Percentiles rank a stretch among this genome's conserved stretches.
phyloP scores from a whole-genome alignment of 2,113 vertebrate genomes.

The Panthera uncia region DNA sequence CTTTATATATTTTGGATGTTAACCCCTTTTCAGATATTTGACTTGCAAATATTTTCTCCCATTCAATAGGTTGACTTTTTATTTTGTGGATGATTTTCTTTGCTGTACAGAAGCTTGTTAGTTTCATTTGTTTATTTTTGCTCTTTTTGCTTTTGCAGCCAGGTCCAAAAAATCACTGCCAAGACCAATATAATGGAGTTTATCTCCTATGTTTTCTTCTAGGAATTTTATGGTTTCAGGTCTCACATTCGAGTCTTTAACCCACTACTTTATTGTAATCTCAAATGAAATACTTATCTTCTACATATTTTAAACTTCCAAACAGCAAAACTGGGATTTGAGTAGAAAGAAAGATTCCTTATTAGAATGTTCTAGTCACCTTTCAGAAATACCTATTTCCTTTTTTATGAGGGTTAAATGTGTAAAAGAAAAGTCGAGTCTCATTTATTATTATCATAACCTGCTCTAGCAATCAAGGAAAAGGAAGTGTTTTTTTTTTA shows the following conservation, averaged over 20 bases:
- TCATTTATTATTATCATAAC: conserved; percentile 31
- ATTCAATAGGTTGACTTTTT: neutral
- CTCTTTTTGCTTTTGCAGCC: neutral
- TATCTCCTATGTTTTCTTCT: neutral
- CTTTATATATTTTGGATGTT: neutral
- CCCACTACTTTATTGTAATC: neutral
- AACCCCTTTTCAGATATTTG: neutral
- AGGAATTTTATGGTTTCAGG: neutral
- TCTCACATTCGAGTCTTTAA: neutral
- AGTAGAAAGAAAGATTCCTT: neutral
- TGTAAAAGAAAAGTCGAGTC: conserved; percentile 3
- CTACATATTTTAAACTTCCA: neutral
- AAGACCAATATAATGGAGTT: neutral
- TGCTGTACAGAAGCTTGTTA: neutral
- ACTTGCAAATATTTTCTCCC: neutral
- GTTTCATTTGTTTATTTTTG: neutral
- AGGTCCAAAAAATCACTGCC: neutral
- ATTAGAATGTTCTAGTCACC: neutral
- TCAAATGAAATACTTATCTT: neutral
- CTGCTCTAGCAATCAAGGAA: neutral
- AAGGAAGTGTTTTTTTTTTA: neutral
- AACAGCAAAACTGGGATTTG: conserved; percentile 3
- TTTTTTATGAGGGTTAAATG: conserved; percentile 14
- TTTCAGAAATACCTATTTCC: conserved; percentile 36
- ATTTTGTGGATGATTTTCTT: neutral